Evolutionary conservation across 2,888 invertebrate species (phyloP).

Genomic region (Anthoptus insignis): DNA sequence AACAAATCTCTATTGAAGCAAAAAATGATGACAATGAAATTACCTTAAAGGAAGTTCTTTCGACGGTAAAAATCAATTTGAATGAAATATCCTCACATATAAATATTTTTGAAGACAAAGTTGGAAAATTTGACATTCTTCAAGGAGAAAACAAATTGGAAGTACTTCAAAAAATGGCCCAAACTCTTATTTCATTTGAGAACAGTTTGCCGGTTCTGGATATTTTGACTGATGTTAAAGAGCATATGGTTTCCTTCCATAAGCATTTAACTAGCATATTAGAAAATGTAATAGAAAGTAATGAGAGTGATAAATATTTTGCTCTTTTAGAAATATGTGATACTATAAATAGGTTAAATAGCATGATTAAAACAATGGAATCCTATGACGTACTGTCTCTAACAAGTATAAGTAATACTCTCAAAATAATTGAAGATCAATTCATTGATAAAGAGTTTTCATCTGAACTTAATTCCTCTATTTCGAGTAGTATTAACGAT

Average conservation of each 20-base stretch:
- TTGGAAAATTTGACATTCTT: conserved; percentile 73
- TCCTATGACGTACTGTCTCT: conserved; percentile 62
- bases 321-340: conserved; percentile 74
- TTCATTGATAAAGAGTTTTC: conserved; percentile 68
- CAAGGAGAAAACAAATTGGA: conserved; percentile 78
- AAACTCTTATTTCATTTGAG: conserved; percentile 76
- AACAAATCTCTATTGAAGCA: conserved; percentile 70
- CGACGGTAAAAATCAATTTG: conserved; percentile 69
- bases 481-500: conserved; percentile 67
- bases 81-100: conserved; percentile 70
- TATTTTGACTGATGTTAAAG: conserved; percentile 61
- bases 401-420: conserved; percentile 69
- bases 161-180: conserved; percentile 78
- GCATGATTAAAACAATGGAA: conserved; percentile 66
- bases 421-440: conserved; percentile 68
- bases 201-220: conserved; percentile 71
- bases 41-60: conserved; percentile 65
- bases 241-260: conserved; percentile 71
- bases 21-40: conserved; percentile 59
- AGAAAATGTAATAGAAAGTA: conserved; percentile 85
- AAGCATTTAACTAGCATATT: conserved; percentile 85
- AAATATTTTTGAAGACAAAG: conserved; percentile 61
- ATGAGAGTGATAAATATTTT: conserved; percentile 75
- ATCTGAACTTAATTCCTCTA: conserved; percentile 65
- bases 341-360: conserved; percentile 69